phyloP scores from a whole-genome alignment of 2,888 invertebrate genomes.

The Ashinkailepas kermadecensis region DNA sequence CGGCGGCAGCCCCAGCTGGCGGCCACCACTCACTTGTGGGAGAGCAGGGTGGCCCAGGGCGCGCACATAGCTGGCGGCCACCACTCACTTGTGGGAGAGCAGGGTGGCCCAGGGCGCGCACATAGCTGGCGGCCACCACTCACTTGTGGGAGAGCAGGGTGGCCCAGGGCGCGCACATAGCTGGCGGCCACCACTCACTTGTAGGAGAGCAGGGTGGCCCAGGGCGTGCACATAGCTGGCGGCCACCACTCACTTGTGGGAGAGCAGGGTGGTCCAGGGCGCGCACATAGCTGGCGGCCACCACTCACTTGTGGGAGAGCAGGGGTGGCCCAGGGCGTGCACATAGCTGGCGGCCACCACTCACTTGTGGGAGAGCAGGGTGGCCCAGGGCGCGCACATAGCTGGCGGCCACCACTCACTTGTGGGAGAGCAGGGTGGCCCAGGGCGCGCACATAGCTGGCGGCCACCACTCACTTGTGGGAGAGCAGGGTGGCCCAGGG shows the following conservation, averaged over 20 bases:
- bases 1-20: too few species aligned
- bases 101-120: constrained; percentile 90
- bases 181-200: constrained; percentile 52
- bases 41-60: constrained; percentile 78
- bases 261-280: constrained; percentile 78
- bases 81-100: constrained; percentile 65
- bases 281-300: constrained; percentile 59
- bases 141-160: constrained; percentile 77
- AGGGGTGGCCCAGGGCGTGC: constrained; percentile 90
- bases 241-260: constrained; percentile 60
- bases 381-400: constrained; percentile 91
- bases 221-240: constrained; percentile 78
- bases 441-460: constrained; percentile 85
- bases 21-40: constrained; percentile 60
- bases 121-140: constrained; percentile 43
- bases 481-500: constrained; percentile 80
- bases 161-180: constrained; percentile 92
- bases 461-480: constrained; percentile 59
- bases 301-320: constrained; percentile 65
- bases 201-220: constrained; percentile 72
- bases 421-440: constrained; percentile 71
- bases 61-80: constrained; percentile 59
- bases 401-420: constrained; percentile 49
- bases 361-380: constrained; percentile 75
- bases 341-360: constrained; percentile 45